Evolutionary conservation across 2,888 invertebrate genomes (phyloP), one percentile per base, ranked within the genome.

Genomic region (Cheilosia scutellata): DNA sequence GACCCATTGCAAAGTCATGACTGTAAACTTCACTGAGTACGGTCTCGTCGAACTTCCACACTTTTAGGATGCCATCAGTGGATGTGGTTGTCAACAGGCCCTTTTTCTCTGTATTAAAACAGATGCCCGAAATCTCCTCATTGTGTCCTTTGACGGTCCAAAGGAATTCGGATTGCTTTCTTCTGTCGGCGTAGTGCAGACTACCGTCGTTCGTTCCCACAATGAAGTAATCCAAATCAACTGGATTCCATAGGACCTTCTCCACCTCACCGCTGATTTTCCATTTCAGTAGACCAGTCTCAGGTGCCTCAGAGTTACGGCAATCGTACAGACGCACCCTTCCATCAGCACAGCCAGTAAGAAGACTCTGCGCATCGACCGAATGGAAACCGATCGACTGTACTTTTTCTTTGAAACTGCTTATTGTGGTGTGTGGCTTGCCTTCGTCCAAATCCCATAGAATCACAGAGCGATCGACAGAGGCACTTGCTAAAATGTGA

Each of bases 391-490:
- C 93, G 5, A 98, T 90, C 1, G 96, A 94, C 90, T 98, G 98
- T 0, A 98, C 96, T 93, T 97, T 97, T 89, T 97, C 97, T 58
- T 94, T 92, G 90, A 97, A 98, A 5, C 90, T 89, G 40, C 94
- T 94, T 5, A 98, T 93, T 78, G 95, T 96, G 0, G 96, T 96
- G 70, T 96, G 96, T 0, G 97, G 96, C 80, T 93, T 93, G 9
- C 96, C 95, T 88, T 95, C 95, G 88, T 97, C 96, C 90, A 99
- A 93, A 93, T 99, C 99, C 99, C 99, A 99, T 1, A 99, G 91
- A 27, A 97, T 93, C 5, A 97, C 95, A 1, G 96, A 96, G 88
- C 94, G 94, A 92, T 99, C 99, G 0, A 97, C 98, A 0, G 98
- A 98, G 0, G 96, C 98, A 92, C 98, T 98, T 0, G 98, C 98